Percentiles rank a stretch among this genome's conserved stretches.
phyloP scores from a whole-genome alignment of 2,888 invertebrate genomes.

The Scaptomyza cyrtandrae region DNA sequence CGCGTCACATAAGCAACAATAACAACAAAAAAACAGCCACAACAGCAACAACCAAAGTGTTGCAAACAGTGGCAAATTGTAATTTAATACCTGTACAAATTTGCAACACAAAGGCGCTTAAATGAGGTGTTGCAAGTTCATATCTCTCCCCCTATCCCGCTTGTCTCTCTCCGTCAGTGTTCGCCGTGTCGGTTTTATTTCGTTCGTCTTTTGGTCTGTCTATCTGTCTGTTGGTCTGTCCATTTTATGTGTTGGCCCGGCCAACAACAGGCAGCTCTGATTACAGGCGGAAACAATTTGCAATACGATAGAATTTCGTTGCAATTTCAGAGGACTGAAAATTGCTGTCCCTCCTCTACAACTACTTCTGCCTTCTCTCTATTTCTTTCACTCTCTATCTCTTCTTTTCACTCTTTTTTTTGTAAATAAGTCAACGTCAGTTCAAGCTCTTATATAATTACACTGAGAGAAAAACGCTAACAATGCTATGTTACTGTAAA shows the following conservation, averaged over 20 bases:
- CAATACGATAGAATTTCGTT: constrained; percentile 77
- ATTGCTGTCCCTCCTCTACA: background rate
- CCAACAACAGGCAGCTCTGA: constrained; percentile 53
- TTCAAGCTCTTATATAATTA: constrained; percentile 22
- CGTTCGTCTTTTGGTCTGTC: background rate
- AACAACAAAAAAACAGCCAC: constrained; percentile 15
- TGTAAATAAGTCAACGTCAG: constrained; percentile 70
- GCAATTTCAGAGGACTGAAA: constrained; percentile 49
- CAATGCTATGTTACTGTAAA: no score
- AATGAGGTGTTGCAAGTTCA: constrained; percentile 80
- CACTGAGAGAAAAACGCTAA: background rate
- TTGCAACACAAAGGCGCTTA: constrained; percentile 75
- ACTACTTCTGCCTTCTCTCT: background rate
- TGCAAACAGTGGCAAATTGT: constrained; percentile 70
- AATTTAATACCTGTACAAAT: constrained; percentile 73
- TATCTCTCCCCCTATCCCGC: background rate
- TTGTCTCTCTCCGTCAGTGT: constrained; percentile 20
- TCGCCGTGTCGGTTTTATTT: constrained; percentile 3
- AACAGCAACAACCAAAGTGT: constrained; percentile 29
- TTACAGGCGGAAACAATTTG: constrained; percentile 77
- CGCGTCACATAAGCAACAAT: constrained; percentile 32
- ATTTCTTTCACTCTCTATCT: background rate
- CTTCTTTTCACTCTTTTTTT: constrained; percentile 17
- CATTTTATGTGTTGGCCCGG: constrained; percentile 36
- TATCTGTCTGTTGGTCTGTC: constrained; percentile 26